These are phyloP conservation scores for Zoanthus solanderi DNA, from an alignment of 92 coral and sea anemone species.

Conservation along the genomic window DNA sequence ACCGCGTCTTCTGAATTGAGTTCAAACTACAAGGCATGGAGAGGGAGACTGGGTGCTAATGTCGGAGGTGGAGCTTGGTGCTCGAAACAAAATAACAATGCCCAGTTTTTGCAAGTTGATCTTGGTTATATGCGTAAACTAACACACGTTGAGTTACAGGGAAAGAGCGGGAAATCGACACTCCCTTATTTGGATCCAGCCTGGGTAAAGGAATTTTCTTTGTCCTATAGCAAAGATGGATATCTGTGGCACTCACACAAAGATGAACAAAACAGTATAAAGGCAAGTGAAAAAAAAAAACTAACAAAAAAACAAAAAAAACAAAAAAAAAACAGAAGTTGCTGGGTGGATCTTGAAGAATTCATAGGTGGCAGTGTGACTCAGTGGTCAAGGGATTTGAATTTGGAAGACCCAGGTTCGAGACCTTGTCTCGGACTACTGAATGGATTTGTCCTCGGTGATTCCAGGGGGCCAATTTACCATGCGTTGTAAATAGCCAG, in stretches of 20 bases:
- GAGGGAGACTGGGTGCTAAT: slow-evolving; percentile 69
- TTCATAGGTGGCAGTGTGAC: no score
- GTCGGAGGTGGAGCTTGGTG: slow-evolving; percentile 82
- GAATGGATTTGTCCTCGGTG: no score
- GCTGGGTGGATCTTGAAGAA: no score
- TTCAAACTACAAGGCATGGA: slow-evolving; percentile 76
- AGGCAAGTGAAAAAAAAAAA: not conserved
- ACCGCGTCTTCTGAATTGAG: slow-evolving; percentile 70
- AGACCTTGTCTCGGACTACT: no score
- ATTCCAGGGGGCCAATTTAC: no score
- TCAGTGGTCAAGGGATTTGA: no score
- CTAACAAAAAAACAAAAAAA: not conserved
- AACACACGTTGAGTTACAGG: slow-evolving; percentile 69
- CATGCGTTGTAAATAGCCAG: no score
- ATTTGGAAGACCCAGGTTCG: no score
- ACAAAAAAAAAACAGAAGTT: no score
- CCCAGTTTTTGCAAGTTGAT: slow-evolving; percentile 77
- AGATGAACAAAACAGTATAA: not conserved
- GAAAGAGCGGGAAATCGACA: slow-evolving; percentile 54
- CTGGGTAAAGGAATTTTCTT: slow-evolving; percentile 67
- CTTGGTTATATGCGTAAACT: slow-evolving; percentile 68
- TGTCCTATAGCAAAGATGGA: slow-evolving; percentile 53
- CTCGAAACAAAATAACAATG: slow-evolving; percentile 52
- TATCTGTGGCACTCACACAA: slow-evolving; percentile 49
- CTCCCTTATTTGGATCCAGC: slow-evolving; percentile 63